Conservation (phyloP, 2,113 vertebrate genomes). For the Sebastes fasciatus region DNA sequence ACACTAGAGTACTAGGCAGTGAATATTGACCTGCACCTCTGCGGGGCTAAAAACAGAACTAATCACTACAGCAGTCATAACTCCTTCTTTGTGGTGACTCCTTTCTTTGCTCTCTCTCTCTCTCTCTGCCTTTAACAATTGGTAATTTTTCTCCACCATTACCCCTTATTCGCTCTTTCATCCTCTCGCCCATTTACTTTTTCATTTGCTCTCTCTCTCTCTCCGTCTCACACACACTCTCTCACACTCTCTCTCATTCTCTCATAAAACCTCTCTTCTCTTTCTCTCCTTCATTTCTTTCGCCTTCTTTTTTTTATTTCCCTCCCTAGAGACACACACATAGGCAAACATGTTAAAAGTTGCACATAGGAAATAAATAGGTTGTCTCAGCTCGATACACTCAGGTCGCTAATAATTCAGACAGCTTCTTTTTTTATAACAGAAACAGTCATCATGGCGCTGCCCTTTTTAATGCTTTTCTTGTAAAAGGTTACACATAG, state of each 20-base stretch:
- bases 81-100: conserved; percentile 73
- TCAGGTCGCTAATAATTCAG: conserved; percentile 29
- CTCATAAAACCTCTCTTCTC: conserved; percentile 52
- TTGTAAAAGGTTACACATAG: conserved; percentile 42
- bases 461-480: conserved; percentile 18
- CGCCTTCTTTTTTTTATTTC: conserved; percentile 9
- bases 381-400: background rate
- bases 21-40: conserved; percentile 81
- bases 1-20: conserved; percentile 53
- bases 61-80: conserved; percentile 78
- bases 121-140: conserved; percentile 54
- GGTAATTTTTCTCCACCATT: conserved; percentile 76
- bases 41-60: conserved; percentile 82
- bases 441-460: conserved; percentile 25
- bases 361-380: conserved; percentile 21
- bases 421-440: conserved; percentile 35
- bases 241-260: background rate
- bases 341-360: conserved; percentile 29
- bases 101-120: conserved; percentile 52
- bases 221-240: background rate
- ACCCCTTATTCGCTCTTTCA: conserved; percentile 64
- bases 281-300: conserved; percentile 10
- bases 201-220: conserved; percentile 53
- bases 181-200: conserved; percentile 63
- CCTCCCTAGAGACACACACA: background rate